Evolutionary conservation across 2,797 vertebrate genomes (phyloP).

Genomic region (Alauda arvensis): DNA sequence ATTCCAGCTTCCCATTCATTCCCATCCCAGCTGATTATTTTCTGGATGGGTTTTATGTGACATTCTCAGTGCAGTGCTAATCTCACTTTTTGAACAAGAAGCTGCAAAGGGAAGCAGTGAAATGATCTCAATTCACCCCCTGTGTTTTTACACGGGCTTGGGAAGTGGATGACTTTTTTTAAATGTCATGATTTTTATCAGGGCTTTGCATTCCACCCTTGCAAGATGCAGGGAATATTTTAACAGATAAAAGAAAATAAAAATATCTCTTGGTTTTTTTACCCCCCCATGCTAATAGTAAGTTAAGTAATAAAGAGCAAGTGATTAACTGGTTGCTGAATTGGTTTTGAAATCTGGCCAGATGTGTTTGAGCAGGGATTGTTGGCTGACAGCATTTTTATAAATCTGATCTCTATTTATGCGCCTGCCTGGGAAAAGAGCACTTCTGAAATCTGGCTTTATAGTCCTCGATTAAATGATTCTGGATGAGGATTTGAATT

Average conservation of each 20-base stretch:
- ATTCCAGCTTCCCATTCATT: neutral
- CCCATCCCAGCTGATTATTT: neutral
- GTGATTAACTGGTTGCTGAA: conserved; percentile 47
- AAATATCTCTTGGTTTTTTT: neutral
- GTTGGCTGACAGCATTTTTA: conserved; percentile 13
- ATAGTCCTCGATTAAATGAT: neutral
- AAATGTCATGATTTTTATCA: conserved; percentile 1
- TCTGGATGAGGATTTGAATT: conserved; percentile 3
- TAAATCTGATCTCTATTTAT: conserved; percentile 40
- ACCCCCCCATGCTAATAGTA: neutral
- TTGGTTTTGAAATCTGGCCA: conserved; percentile 25
- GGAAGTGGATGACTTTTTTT: neutral
- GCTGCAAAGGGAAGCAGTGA: neutral
- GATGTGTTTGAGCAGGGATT: conserved; percentile 28
- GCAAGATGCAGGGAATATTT: neutral
- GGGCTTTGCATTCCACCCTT: neutral
- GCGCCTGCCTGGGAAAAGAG: neutral
- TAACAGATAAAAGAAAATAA: conserved; percentile 34
- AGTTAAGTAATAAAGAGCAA: conserved; percentile 38
- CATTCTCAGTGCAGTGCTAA: neutral
- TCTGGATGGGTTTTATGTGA: neutral
- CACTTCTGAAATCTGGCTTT: conserved; percentile 40
- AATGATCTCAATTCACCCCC: neutral
- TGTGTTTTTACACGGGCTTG: neutral
- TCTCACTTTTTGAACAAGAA: neutral